Percentiles rank a stretch among this genome's conserved stretches.
phyloP scores from a whole-genome alignment of 2,113 vertebrate genomes.

The Pampusana beccarii region DNA sequence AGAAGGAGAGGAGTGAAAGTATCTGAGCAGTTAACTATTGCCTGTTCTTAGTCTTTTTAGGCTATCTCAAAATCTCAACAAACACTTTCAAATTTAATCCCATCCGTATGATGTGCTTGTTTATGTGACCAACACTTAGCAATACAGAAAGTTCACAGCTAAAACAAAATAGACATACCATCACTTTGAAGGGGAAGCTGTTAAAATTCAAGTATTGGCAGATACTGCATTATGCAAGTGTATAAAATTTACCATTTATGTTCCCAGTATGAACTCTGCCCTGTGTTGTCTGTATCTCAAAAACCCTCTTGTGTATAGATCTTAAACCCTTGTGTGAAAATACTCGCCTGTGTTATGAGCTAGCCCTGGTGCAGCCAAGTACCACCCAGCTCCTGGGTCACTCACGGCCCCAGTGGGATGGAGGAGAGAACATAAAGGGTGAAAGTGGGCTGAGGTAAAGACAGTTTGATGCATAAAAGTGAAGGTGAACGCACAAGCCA shows the following conservation, averaged over 20 bases:
- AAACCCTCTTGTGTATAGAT: not conserved
- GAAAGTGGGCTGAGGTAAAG: not conserved
- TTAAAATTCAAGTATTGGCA: not conserved
- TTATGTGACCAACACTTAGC: not conserved
- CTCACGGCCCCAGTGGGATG: fast-evolving
- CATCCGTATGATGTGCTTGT: not conserved
- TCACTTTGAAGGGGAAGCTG: not conserved
- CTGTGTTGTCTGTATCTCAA: fast-evolving
- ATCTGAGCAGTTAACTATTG: not conserved
- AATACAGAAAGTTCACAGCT: not conserved
- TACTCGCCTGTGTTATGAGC: too few relatives aligned
- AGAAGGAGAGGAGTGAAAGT: not conserved
- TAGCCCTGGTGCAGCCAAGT: too few relatives aligned
- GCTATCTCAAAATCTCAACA: not conserved
- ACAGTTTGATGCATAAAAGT: not conserved
- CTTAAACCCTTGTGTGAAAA: not conserved
- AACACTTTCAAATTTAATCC: not conserved
- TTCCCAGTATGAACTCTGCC: not conserved
- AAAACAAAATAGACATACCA: not conserved
- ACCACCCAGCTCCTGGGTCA: not conserved
- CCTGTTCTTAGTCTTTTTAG: not conserved
- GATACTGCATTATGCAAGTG: not conserved
- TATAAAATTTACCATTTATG: not conserved
- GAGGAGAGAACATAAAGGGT: not conserved
- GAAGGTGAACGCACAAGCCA: not conserved